Evolutionary conservation across 2,888 invertebrate species (phyloP).

Genomic region (Sclerodermus sp.): DNA sequence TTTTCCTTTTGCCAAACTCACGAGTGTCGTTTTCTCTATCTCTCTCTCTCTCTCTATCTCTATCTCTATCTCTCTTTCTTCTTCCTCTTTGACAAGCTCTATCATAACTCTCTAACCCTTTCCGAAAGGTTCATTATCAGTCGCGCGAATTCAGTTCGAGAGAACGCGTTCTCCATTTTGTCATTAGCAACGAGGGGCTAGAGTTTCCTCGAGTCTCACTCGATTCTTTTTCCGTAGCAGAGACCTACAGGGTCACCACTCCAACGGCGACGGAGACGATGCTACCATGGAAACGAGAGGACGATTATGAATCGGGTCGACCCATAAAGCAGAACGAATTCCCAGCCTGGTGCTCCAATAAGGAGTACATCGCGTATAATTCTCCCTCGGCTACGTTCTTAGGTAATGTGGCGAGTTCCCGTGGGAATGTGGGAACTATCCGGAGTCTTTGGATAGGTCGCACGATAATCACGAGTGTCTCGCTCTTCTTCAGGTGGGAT

Average conservation of each 20-base stretch:
- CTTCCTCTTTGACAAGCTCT: too few species aligned
- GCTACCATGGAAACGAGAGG: constrained; percentile 89
- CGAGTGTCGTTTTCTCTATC: too few species aligned
- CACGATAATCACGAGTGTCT: too few species aligned
- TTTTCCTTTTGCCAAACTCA: too few species aligned
- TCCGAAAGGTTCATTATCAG: too few species aligned
- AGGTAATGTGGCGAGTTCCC: too few species aligned
- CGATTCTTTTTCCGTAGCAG: constrained; percentile 50
- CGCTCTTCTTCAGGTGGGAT: constrained; percentile 81
- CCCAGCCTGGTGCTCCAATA: constrained; percentile 93
- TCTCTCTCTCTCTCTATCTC: too few species aligned
- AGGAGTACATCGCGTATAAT: constrained; percentile 88
- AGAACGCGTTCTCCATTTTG: not conserved
- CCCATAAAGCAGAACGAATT: constrained; percentile 80
- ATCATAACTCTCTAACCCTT: too few species aligned
- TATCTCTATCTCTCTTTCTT: too few species aligned
- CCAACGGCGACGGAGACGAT: constrained; percentile 88
- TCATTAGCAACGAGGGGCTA: not conserved
- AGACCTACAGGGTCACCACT: constrained; percentile 76
- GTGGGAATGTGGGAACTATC: too few species aligned
- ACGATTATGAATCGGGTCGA: constrained; percentile 71
- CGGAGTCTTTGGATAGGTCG: too few species aligned
- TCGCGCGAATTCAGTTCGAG: too few species aligned
- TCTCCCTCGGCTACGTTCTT: constrained; percentile 90
- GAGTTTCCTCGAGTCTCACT: not conserved